These are phyloP conservation scores for Dryobota labecula DNA, from an alignment of 2,888 invertebrate species.

Conservation along the genomic window DNA sequence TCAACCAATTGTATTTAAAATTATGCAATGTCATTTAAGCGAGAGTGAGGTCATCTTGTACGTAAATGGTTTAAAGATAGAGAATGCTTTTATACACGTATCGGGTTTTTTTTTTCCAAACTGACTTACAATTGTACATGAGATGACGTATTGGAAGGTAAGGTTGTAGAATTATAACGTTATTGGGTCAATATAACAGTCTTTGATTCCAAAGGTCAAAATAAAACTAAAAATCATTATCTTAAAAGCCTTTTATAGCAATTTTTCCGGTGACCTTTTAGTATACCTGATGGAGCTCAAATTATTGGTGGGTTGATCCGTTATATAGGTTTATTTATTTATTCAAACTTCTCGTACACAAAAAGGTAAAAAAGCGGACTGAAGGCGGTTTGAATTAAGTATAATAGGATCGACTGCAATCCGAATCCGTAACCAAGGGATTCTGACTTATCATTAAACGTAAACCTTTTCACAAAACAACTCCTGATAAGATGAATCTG, in stretches of 20 bases:
- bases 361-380: too few species aligned
- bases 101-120: conserved; percentile 13
- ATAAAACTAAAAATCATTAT: neutral
- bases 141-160: neutral
- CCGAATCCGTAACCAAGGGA: neutral
- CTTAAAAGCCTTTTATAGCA: neutral
- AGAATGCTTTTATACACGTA: conserved; percentile 35
- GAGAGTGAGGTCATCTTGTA: conserved; percentile 67
- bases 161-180: neutral
- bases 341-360: too few species aligned
- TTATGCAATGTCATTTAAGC: conserved; percentile 67
- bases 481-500: neutral
- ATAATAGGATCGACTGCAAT: neutral
- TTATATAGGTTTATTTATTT: too few species aligned
- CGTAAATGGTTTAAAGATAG: conserved; percentile 44
- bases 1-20: conserved; percentile 24
- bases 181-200: neutral
- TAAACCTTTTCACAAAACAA: neutral
- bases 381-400: neutral
- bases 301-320: neutral
- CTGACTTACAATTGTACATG: neutral
- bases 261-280: neutral
- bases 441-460: neutral
- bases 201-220: neutral
- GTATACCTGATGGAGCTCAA: too few species aligned